Percentiles rank a stretch among this genome's conserved stretches.
Conservation (phyloP, 2,888 invertebrate genomes). For the Baccha elongata region DNA sequence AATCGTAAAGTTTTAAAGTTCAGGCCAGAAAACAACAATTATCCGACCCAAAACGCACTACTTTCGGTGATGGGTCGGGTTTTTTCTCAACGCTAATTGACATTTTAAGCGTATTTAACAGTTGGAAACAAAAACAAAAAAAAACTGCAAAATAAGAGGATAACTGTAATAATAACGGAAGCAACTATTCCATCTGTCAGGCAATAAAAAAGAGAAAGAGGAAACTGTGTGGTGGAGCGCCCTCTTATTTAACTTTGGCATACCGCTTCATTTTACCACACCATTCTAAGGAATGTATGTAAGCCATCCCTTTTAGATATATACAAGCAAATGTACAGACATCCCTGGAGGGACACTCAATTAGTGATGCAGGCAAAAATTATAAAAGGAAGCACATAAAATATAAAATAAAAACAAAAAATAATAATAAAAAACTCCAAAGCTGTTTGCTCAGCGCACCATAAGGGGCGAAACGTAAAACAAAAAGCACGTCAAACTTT, state of each 20-base stretch:
- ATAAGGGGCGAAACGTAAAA: conserved; percentile 27
- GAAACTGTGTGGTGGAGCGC: conserved; percentile 6
- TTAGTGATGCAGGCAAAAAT: conserved; percentile 66
- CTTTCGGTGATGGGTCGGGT: background rate
- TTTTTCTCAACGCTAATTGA: conserved; percentile 51
- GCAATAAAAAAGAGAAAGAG: background rate
- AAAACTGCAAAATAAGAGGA: conserved; percentile 17
- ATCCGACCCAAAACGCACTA: conserved; percentile 1
- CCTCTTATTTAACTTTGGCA: conserved; percentile 54
- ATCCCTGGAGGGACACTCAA: conserved; percentile 63
- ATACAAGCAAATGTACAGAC: background rate
- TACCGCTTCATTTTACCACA: conserved; percentile 44
- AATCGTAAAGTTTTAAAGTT: conserved; percentile 4
- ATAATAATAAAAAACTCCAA: conserved; percentile 17
- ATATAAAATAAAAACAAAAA: conserved; percentile 5
- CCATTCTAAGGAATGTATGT: background rate
- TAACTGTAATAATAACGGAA: conserved; percentile 14
- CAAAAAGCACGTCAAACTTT: conserved; percentile 57
- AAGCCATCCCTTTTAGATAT: background rate
- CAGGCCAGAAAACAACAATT: conserved; percentile 26
- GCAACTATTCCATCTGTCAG: conserved; percentile 43
- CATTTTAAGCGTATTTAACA: conserved; percentile 71
- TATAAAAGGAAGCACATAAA: conserved; percentile 42
- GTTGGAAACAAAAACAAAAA: conserved; percentile 53
- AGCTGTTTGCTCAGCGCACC: conserved; percentile 39